phyloP scores from a whole-genome alignment of 2,888 invertebrate species.

The Salticus scenicus region DNA sequence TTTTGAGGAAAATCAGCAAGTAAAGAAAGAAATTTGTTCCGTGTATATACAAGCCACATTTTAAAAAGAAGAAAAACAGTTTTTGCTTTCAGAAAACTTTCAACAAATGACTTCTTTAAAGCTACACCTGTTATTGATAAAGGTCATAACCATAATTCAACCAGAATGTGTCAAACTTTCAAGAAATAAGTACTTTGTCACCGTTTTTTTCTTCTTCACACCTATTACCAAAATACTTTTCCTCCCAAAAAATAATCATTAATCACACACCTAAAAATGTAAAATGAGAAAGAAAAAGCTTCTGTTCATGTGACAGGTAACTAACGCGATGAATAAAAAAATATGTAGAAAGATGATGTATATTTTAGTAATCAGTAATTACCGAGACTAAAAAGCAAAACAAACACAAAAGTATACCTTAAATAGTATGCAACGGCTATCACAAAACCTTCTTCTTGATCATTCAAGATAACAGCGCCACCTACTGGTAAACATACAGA shows the following conservation, averaged over 20 bases:
- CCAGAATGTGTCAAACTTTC: neutral
- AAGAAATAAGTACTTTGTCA: neutral
- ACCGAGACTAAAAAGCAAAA: too few relatives aligned
- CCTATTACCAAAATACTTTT: neutral
- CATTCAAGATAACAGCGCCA: too few relatives aligned
- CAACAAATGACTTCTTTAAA: neutral
- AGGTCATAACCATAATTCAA: neutral
- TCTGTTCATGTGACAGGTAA: neutral
- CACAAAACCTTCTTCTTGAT: too few relatives aligned
- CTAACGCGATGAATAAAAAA: neutral
- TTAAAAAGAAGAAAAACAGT: neutral
- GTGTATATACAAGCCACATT: neutral
- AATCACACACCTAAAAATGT: constrained; percentile 3
- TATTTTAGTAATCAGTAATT: too few relatives aligned
- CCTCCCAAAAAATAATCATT: neutral
- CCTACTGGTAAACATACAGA: too few relatives aligned
- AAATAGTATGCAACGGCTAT: too few relatives aligned
- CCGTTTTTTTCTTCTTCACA: neutral
- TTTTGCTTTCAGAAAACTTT: neutral
- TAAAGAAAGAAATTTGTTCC: neutral
- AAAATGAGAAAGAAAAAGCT: neutral
- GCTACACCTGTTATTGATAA: neutral
- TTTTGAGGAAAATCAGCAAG: neutral
- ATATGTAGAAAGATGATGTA: neutral
- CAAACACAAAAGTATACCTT: too few relatives aligned